Base-by-base conservation (phyloP, 2,888 invertebrate genomes). In the Agrypnus murinus region DNA sequence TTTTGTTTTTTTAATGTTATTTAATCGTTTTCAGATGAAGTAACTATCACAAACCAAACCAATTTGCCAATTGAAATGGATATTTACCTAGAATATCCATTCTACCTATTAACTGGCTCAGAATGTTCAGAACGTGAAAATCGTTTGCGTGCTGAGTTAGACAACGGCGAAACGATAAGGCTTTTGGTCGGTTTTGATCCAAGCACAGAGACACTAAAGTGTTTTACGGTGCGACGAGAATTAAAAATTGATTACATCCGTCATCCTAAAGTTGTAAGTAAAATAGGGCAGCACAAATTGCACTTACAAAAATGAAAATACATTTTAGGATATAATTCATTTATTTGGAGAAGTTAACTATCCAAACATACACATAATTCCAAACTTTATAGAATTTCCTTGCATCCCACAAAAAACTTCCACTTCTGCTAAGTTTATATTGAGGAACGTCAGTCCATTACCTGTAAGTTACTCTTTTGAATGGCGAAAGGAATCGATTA, bases 271-370 rank as follows among this genome's bases (percentile, higher is more conserved):
- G 81, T 80, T 50, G 87, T 86, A 77, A 78, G 77, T 74, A 48
- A 48, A 34, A 36, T n/a, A n/a, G n/a, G n/a, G n/a, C n/a, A n/a
- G n/a, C n/a, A n/a, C n/a, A n/a, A n/a, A n/a, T n/a, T n/a, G n/a
- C n/a, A n/a, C n/a, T n/a, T n/a, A n/a, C n/a, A n/a, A n/a, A n/a
- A n/a, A n/a, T n/a, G n/a, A n/a, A n/a, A n/a, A n/a, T 14, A 55
- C 32, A 40, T 81, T 87, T 69, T 79, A 93, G 93, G 92, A 92
- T 78, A 86, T 86, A 69, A 86, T 93, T 55, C 87, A 87, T 74
- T 81, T 93, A 46, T 84, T 84, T 50, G 93, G 91, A 34, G 89
- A 88, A 81, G 88, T 93, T 0, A 90, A 91, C 83, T 93, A 89
- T 80, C 93, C 93, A 0, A 92, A 92, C 78, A 81, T 93, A 57